Evolutionary conservation across 2,797 vertebrate genomes (phyloP), one percentile per base, ranked within the genome.

Genomic region (Phrynocephalus guinanensis): DNA sequence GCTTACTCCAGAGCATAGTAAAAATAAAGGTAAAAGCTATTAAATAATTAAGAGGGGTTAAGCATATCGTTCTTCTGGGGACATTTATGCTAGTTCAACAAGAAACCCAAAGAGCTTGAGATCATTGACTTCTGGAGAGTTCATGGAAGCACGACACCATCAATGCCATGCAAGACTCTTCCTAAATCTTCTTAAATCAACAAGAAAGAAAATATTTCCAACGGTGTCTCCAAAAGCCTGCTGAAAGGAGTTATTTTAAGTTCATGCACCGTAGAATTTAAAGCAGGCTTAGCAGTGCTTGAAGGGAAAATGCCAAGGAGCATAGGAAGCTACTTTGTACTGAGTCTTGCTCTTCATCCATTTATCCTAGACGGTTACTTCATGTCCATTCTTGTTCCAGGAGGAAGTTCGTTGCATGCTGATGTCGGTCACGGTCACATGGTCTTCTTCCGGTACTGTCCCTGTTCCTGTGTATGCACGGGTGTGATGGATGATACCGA

Each of bases 11-110:
- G 56, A 78, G 86, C 93, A 48, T 22, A 68, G 60, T 77, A 71
- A 85, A 86, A 91, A 85, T 83, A 90, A 90, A 79, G 38, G 79
- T 0, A 83, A 70, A 89, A 87, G 83, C 72, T 33, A 67, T 87
- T 90, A 85, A 87, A 87, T 87, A 90, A 90, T 75, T 77, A 66
- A 87, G 63, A 91, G 72, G 24, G 78, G 87, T 84, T 24, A 38
- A 89, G 87, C 11, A 11, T 92, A 87, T 70, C 10, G 83, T 76
- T 48, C 70, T 94, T 44, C 38, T 38, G 56, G 30, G 76, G 20
- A 79, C 2, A 15, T 84, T 85, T 63, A 73, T 30, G 56, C 44
- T 44, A 89, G 90, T 44, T 71, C 78, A 52, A 87, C 50, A 77
- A 82, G 71, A 38, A 50, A 56, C 60, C 76, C 71, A 30, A 79